Percentiles rank a stretch among this genome's conserved stretches.
Evolutionary conservation across 2,888 invertebrate species (phyloP).

Genomic region (Chloroclystis v-ata): DNA sequence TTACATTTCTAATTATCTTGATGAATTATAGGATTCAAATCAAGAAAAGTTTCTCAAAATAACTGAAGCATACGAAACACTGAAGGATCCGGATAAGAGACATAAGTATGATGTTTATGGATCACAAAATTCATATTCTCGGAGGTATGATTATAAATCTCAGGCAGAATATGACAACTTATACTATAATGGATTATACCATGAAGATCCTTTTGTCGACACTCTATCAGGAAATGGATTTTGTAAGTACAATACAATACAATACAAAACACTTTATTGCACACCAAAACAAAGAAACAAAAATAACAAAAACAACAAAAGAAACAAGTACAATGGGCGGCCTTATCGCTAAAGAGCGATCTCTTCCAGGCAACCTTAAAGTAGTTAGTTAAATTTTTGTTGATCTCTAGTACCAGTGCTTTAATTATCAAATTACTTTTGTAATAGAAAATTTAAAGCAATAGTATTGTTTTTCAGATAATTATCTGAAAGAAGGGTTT

Average conservation of each 20-base stretch:
- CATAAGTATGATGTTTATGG: constrained; percentile 89
- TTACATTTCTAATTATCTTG: too few species aligned
- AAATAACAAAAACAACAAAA: too few species aligned
- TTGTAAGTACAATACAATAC: too few species aligned
- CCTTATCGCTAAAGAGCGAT: too few species aligned
- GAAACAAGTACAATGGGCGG: too few species aligned
- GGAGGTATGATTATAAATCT: constrained; percentile 78
- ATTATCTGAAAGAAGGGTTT: constrained; percentile 80
- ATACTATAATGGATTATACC: constrained; percentile 92
- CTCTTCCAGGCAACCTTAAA: too few species aligned
- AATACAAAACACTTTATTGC: too few species aligned
- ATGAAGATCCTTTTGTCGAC: constrained; percentile 88
- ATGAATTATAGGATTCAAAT: constrained; percentile 79
- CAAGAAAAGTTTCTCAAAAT: constrained; percentile 87
- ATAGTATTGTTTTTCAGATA: constrained; percentile 55
- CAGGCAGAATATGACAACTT: constrained; percentile 85
- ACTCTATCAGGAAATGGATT: constrained; percentile 86
- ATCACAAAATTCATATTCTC: constrained; percentile 74
- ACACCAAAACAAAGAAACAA: too few species aligned
- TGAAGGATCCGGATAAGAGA: constrained; percentile 88
- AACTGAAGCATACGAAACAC: constrained; percentile 90
- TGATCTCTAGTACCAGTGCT: too few species aligned
- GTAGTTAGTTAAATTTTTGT: too few species aligned
- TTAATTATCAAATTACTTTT: too few species aligned
- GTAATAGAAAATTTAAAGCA: too few species aligned